phyloP scores from a whole-genome alignment of 23 tunicate genomes.

The Halocynthia aurantium region DNA sequence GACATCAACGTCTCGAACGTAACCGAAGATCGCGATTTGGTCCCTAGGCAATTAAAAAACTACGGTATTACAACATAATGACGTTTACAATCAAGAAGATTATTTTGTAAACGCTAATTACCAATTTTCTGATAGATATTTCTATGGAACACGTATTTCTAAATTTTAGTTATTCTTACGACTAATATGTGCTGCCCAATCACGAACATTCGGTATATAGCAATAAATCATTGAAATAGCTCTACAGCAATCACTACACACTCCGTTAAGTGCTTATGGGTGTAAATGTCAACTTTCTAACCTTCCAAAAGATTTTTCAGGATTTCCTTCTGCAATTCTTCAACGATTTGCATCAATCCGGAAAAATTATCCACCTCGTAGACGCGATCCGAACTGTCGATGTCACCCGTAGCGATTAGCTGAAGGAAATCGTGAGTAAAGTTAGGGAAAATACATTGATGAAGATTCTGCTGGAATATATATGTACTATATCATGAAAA shows the following conservation, averaged over 20 bases:
- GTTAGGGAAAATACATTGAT: too few relatives aligned
- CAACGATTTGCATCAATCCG: constrained; percentile 11
- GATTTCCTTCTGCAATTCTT: constrained; percentile 14
- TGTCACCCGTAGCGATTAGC: constrained; percentile 23
- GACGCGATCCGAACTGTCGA: constrained; percentile 8
- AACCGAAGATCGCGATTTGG: constrained; percentile 2
- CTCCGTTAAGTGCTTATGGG: too few relatives aligned
- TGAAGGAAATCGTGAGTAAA: not conserved
- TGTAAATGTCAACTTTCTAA: not conserved
- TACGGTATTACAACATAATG: not conserved
- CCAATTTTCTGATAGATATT: too few relatives aligned
- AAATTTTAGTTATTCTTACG: too few relatives aligned
- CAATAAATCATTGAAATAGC: too few relatives aligned
- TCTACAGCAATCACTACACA: too few relatives aligned
- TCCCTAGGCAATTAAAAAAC: not conserved
- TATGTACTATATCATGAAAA: too few relatives aligned
- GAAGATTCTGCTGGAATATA: too few relatives aligned
- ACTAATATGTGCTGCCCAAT: too few relatives aligned
- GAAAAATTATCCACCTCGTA: constrained; percentile 6
- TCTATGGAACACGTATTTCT: too few relatives aligned
- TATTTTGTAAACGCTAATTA: too few relatives aligned
- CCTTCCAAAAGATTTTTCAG: constrained; percentile 16
- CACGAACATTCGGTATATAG: too few relatives aligned
- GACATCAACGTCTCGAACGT: constrained; percentile 23
- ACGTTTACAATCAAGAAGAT: not conserved